Percentiles rank a stretch among this genome's conserved stretches.
Conservation (phyloP, 2,797 vertebrate species). For the Phylloscopus collybita region DNA sequence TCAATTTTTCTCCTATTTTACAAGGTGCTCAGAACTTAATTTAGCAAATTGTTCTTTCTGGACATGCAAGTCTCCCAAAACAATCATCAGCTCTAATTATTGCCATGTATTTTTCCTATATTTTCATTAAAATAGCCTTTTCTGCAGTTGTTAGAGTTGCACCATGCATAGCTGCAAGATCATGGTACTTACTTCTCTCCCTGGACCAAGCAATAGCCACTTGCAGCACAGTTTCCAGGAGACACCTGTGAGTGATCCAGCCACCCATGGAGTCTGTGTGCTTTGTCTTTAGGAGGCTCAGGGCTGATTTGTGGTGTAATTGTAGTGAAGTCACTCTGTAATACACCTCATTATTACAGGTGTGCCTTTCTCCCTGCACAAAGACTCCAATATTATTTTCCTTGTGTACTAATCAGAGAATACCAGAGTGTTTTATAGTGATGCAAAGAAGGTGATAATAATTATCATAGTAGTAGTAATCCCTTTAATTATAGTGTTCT, state of each 20-base stretch:
- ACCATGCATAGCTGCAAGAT: not conserved
- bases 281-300: not conserved
- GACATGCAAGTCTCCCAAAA: not conserved
- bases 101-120: not conserved
- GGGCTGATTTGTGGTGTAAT: not conserved
- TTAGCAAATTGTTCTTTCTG: conserved; percentile 6
- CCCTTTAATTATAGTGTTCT: not conserved
- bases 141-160: not conserved
- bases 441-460: not conserved
- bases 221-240: not conserved
- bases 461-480: not conserved
- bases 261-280: not conserved
- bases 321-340: not conserved
- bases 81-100: not conserved
- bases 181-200: not conserved
- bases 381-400: not conserved
- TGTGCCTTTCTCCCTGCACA: not conserved
- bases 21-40: not conserved
- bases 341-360: not conserved
- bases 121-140: conserved; percentile 14
- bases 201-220: not conserved
- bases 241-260: not conserved
- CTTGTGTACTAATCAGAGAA: not conserved
- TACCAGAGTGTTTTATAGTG: not conserved
- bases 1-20: not conserved